Base-by-base conservation (phyloP, 2,113 vertebrate species). In the Ctenodactylus gundi region DNA sequence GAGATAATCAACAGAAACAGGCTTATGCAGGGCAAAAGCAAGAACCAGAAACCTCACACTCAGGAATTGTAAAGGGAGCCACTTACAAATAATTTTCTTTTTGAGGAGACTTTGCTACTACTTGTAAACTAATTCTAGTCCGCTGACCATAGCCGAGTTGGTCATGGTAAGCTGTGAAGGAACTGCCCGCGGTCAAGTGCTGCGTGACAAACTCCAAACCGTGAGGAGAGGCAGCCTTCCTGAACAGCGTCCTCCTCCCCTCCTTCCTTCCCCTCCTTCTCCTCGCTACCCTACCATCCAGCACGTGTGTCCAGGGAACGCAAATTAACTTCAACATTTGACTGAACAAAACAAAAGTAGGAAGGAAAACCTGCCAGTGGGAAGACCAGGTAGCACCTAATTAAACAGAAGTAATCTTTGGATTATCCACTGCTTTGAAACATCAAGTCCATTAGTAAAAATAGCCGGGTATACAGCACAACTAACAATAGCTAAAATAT, bases 351-450 rank as follows among this genome's bases (percentile, higher is more conserved):
- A 85, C 87, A 88, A 64, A 87, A n/a, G 68, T 27, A 60, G 4
- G 27, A 86, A 96, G n/a, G 20, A 72, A 90, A 88, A 80, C 44
- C 13, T 49, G 25, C 18, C 39, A 3, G 34, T 49, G 27, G 34
- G 29, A 81, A 82, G 46, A 86, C 34, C 12, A 46, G 10, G 64
- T n/a, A 51, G 44, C 36, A 44, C 8, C 75, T 65, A 93, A 49
- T 29, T 46, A 95, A 83, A 72, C 65, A 62, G 7, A 75, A 80
- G 27, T 46, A 51, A 82, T 23, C 81, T 96, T 44, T 55, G 80
- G 49, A 70, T 91, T 65, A 90, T 94, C n/a, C 51, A 31, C 39
- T 91, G 11, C 75, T 94, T 65, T 67, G 73, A 95, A 92, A 92
- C 13, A 31, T 18, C 1, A 4, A 55, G 6, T 82, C 29, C 25